Base-by-base conservation (phyloP, 23 tunicate genomes). In the Pegea sp. region DNA sequence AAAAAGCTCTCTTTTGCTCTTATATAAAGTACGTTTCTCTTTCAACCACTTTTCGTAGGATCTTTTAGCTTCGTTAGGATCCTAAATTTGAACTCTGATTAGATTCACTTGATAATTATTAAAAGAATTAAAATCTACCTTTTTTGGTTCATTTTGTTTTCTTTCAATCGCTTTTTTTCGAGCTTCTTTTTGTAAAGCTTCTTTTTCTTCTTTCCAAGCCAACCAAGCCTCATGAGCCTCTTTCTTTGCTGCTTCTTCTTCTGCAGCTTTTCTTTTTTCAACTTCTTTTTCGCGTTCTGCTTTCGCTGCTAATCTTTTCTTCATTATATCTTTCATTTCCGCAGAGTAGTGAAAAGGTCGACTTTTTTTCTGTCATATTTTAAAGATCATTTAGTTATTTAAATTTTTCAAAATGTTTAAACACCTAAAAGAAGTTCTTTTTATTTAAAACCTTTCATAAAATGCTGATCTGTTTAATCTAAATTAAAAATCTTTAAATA, bases 201-300 rank as follows among this genome's bases (percentile, higher is more conserved):
- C 66, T 84, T 84, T 43, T 64, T 68, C 42, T n/a, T n/a, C n/a
- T 49, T 64, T 34, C 95, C 95, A 84, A 20, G 68, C 58, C 42
- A 68, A 73, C 95, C 95, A 84, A 19, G 84, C 84, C 21, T 67
- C 61, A 22, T 73, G 84, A 24, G 95, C 81, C 59, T 66, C 76
- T 61, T 60, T 30, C 3, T 77, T 68, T 5, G 71, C 76, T 34
- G 71, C 56, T 42, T 63, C 63, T 46, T 84, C 84, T 32, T 84
- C 95, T 24, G 74, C 76, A 16, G 25, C 34, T 24, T 59, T 78
- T 59, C 61, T 55, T 56, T 46, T 48, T 31, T 84, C 76, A n/a
- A 73, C 95, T 29, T 84, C 95, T 26, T 50, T 30, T 28, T 48
- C 43, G 19, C 61, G 56, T 42, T 54, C 62, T 29, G 56, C 72